These are phyloP conservation scores for Geophilus truncorum DNA, from an alignment of 2,888 invertebrate species.

Conservation along the genomic window DNA sequence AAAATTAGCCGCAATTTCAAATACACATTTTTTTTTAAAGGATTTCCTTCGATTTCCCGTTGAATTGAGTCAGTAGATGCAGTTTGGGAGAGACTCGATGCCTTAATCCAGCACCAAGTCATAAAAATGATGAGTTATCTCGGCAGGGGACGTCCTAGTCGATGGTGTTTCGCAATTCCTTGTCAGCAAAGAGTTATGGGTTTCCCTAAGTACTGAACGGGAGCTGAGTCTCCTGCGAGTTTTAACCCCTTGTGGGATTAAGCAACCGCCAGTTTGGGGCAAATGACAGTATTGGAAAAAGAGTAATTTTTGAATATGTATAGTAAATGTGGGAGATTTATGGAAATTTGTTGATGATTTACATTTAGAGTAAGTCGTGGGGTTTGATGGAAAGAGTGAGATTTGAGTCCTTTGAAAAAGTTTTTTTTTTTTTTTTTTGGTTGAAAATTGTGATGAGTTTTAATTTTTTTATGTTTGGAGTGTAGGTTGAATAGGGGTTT, in stretches of 20 bases:
- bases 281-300: not conserved
- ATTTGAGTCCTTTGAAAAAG: too few species aligned
- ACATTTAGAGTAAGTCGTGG: too few species aligned
- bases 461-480: too few species aligned
- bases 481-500: too few species aligned
- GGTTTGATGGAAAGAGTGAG: too few species aligned
- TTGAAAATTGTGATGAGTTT: too few species aligned
- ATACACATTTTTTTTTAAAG: not conserved
- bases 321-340: too few species aligned
- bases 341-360: too few species aligned
- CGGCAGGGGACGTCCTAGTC: slow-evolving; percentile 16
- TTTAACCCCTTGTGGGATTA: not conserved
- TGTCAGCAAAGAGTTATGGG: slow-evolving; percentile 20
- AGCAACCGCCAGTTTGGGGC: not conserved
- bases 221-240: not conserved
- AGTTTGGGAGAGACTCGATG: not conserved
- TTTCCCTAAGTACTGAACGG: not conserved
- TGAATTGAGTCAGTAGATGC: not conserved
- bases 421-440: too few species aligned
- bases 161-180: not conserved
- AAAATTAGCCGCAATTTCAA: not conserved
- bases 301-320: not conserved
- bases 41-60: not conserved
- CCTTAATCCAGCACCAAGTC: not conserved
- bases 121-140: slow-evolving; percentile 19